Evolutionary conservation across 2,888 invertebrate species (phyloP).

Genomic region (Eutolmus rufibarbis): DNA sequence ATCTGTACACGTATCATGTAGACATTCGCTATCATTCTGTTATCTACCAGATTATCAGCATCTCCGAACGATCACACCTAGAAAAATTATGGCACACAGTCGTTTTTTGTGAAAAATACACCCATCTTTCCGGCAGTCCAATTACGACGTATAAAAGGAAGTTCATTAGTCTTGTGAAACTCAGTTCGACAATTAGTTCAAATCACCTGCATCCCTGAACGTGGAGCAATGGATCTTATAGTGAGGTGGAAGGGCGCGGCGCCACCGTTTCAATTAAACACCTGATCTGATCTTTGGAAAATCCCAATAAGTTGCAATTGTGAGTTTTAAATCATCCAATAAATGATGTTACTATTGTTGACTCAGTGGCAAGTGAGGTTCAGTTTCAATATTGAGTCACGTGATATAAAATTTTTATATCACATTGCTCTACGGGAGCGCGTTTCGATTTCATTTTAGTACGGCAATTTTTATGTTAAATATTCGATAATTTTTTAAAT

Average conservation of each 20-base stretch:
- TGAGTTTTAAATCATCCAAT: not conserved
- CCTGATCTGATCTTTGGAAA: not conserved
- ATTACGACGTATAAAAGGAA: constrained; percentile 24
- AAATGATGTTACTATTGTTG: not conserved
- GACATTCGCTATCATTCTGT: constrained; percentile 6
- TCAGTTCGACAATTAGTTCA: constrained; percentile 21
- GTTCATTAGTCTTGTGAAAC: constrained; percentile 22
- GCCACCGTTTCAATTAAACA: not conserved
- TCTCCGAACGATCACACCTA: constrained; percentile 12
- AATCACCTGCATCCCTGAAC: not conserved
- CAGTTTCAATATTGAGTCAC: not conserved
- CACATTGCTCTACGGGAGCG: not conserved
- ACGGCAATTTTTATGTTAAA: not conserved
- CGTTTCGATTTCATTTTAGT: not conserved
- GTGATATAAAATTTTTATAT: not conserved
- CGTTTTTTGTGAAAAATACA: not conserved
- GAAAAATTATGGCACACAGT: constrained; percentile 9
- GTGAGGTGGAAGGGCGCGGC: not conserved
- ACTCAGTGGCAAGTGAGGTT: not conserved
- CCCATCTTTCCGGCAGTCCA: not conserved
- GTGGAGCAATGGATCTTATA: not conserved
- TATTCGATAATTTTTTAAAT: not conserved
- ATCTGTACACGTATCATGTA: constrained; percentile 32
- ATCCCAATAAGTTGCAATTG: not conserved
- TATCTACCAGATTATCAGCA: constrained; percentile 19